phyloP scores from a whole-genome alignment of 2,113 vertebrate genomes.

The Oreochromis aureus region DNA sequence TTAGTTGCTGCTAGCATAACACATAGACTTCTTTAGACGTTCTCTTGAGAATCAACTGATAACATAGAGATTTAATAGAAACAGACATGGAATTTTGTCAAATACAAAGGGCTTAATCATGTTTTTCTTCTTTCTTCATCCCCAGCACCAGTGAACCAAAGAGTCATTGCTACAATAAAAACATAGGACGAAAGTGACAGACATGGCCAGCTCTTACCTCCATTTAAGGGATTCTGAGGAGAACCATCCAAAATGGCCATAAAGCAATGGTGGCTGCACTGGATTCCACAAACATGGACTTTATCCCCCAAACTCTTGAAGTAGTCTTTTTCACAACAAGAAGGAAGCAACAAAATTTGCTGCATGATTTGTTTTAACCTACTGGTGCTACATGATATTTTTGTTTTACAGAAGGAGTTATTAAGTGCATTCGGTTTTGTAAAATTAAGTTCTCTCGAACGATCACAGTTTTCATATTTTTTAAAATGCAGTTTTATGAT shows the following conservation, averaged over 20 bases:
- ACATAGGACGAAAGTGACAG: conserved; percentile 69
- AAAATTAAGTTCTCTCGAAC: conserved; percentile 51
- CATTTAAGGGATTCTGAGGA: conserved; percentile 65
- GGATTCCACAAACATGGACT: conserved; percentile 78
- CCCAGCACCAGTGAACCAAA: conserved; percentile 64
- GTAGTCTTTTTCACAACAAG: conserved; percentile 39
- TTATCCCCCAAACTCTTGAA: conserved; percentile 67
- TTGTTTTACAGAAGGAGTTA: conserved; percentile 49
- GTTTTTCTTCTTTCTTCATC: neutral
- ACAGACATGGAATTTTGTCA: neutral
- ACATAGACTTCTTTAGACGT: neutral
- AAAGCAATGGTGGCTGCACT: conserved; percentile 78
- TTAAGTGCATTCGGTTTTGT: conserved; percentile 61
- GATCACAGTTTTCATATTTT: conserved; percentile 21
- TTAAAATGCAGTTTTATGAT: conserved; percentile 38
- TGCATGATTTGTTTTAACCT: conserved; percentile 72
- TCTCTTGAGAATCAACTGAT: neutral
- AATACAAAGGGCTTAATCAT: neutral
- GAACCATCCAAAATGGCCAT: conserved; percentile 51
- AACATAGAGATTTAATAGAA: neutral
- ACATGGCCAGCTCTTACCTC: conserved; percentile 67
- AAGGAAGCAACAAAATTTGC: conserved; percentile 62
- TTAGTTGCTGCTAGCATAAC: neutral
- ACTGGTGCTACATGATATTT: conserved; percentile 82
- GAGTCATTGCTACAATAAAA: conserved; percentile 61